Base-by-base conservation (phyloP, 1,140 invertebrate species). In the Nephotettix cincticeps region DNA sequence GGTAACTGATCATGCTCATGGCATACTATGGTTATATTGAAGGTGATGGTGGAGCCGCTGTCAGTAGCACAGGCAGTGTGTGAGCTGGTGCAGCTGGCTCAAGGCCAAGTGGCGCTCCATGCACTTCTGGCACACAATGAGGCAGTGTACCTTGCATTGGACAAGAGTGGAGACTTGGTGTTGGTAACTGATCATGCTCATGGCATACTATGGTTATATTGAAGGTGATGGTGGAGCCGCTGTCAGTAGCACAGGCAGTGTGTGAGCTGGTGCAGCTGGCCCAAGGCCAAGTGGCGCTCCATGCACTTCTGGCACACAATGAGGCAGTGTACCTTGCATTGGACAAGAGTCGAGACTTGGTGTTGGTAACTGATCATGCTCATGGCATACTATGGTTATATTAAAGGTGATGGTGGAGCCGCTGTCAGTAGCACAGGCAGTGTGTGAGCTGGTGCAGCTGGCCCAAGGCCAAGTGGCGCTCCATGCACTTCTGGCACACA, bases 181-280 rank as follows among this genome's bases (percentile, higher is more conserved):
- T 90, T 95, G 67, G 90, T 98, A 54, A 96, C 93, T 30, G 92
- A 95, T 79, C 88, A 92, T 74, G 86, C 91, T 72, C 90, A 93
- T 78, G 86, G 88, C 78, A 90, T 96, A 79, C 90, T n/a, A n/a
- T n/a, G n/a, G n/a, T n/a, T n/a, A n/a, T n/a, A n/a, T 58, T 69
- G 23, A n/a, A 71, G 63, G 65, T 68, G 19, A 21, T 68, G 29
- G 45, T 71, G n/a, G 65, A 71, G 63, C 63, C 65, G 14, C 17
- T 71, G 19, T 65, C 40, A 1, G 14, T 19, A 1, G 25, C 40
- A 2, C 63, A 71, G 32, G 21, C 45, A 28, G 84, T 87, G 40
- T 91, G 90, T 70, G 92, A 95, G 77, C 79, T 94, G 51, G 81
- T 91, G 56, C 89, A 90, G 76, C 80, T 93, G 71, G 86, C 91